Percentiles rank a stretch among this genome's conserved stretches.
phyloP scores from a whole-genome alignment of 2,113 vertebrate species.

The Mesitornis unicolor region DNA sequence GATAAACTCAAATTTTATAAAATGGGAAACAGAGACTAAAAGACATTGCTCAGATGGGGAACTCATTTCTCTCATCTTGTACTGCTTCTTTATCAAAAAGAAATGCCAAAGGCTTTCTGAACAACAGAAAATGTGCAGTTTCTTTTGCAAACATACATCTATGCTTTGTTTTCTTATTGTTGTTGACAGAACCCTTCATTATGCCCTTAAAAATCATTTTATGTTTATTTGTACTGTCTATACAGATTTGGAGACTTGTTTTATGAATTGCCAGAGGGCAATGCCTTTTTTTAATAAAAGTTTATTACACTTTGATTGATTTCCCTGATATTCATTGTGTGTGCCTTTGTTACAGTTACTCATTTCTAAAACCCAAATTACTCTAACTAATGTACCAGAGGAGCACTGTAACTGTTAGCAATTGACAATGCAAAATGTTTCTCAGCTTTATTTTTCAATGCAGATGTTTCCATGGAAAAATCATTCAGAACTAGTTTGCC shows the following conservation, averaged over 20 bases:
- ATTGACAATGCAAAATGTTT: slow-evolving; percentile 21
- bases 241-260: slow-evolving; percentile 44
- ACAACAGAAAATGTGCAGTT: neutral
- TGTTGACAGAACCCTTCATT: slow-evolving; percentile 53
- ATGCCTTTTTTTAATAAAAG: slow-evolving; percentile 58
- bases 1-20: neutral
- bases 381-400: slow-evolving; percentile 25
- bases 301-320: slow-evolving; percentile 66
- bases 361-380: slow-evolving; percentile 37
- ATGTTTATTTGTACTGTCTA: slow-evolving; percentile 54
- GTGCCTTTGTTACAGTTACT: neutral
- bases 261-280: slow-evolving; percentile 47
- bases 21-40: neutral
- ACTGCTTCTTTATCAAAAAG: neutral
- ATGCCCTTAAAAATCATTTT: slow-evolving; percentile 56
- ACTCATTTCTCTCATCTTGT: slow-evolving; percentile 14
- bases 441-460: slow-evolving; percentile 11
- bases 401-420: neutral
- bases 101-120: neutral
- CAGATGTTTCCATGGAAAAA: slow-evolving; percentile 18
- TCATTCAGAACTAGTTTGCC: neutral
- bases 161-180: slow-evolving; percentile 19
- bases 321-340: neutral
- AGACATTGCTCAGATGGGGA: neutral
- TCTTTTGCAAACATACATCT: slow-evolving; percentile 7